Evolutionary conservation across 2,888 invertebrate genomes (phyloP), one percentile per base, ranked within the genome.

Genomic region (Caenorhabditis angaria): DNA sequence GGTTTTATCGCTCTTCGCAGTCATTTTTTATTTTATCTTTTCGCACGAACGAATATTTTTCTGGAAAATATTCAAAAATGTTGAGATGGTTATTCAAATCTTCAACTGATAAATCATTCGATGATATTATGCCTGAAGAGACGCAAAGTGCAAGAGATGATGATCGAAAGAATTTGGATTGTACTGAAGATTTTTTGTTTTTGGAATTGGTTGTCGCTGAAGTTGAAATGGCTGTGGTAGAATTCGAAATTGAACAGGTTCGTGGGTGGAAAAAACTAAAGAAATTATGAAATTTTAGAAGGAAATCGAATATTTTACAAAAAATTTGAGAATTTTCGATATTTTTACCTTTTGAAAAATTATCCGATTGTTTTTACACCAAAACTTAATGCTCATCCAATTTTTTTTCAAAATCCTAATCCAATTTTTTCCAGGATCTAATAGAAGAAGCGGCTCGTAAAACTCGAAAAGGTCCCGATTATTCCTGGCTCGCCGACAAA

Each of bases 111-210:
- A 24, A 28, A n/a, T 57, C 61, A 35, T 66, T 71, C 62, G 71
- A 71, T 61, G 32, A 41, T 12, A 41, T 41, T 41, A n/a, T 50
- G 48, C 66, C 71, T 20, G 32, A 54, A 3, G 71, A 66, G n/a
- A 58, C 59, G 18, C 68, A 68, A 53, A 65, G 65, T 55, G 68
- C 72, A 18, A 65, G 73, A 6, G 74, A 74, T 51, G 74, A 74
- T 51, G 74, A 74, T 55, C 41, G 74, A 28, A 69, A 59, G 4
- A 47, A 22, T 6, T 51, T 70, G 10, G 47, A 55, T 3, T 57
- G 20, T 41, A 58, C 35, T 2, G 74, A 74, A 20, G 65, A 65
- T 25, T 57, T 57, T 35, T 35, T 74, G 12, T 41, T 74, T 8
- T 63, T 65, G 22, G 74, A 74, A 18, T 12, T 70, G 27, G 60